Evolutionary conservation across 2,888 invertebrate species (phyloP), one percentile per base, ranked within the genome.

Genomic region (Cephus nigrinus): DNA sequence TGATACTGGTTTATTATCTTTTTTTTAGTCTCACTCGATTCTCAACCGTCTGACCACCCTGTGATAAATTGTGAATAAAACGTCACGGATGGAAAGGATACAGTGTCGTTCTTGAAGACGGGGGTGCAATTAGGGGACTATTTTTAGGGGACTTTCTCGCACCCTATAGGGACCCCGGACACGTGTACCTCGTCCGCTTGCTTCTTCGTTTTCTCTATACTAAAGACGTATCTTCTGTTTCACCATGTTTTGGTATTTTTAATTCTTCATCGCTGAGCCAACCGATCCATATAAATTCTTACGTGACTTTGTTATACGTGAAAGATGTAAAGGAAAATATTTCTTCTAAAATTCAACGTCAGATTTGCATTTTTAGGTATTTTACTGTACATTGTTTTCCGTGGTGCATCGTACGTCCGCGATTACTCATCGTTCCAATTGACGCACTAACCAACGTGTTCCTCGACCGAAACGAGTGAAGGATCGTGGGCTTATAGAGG

Each of bases 121-220:
- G 71, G 71, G 71, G 71, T 71, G 71, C 71, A 71, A 71, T 71
- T 71, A 71, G 31, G 33, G 32, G 12, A 33, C 71, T 71, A 71
- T 71, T 71, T 71, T 71, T 71, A 33, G 31, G 33, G 31, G 31
- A 31, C 71, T 23, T 31, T 15, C 33, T 33, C 15, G 69, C 71
- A 32, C 71, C 32, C 71, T 33, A 0, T 31, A 71, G 23, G 71
- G 71, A 32, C 11, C 31, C 31, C 71, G 11, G 12, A 71, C 71
- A 71, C 71, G 71, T 71, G 71, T 71, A 71, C 71, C 71, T 71
- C n/a, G 32, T 71, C 71, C 23, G 55, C 23, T 40, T 15, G 40
- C 40, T 55, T 23, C 55, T 23, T 55, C 23, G 23, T 55, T 55
- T 55, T 15, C 23, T 9, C 23, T 55, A 55, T 23, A 9, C 55